A percentile compares a stretch with the other conserved stretches of the same genome.
phyloP scores from a whole-genome alignment of 2,888 invertebrate genomes.

The Eutolmus rufibarbis region DNA sequence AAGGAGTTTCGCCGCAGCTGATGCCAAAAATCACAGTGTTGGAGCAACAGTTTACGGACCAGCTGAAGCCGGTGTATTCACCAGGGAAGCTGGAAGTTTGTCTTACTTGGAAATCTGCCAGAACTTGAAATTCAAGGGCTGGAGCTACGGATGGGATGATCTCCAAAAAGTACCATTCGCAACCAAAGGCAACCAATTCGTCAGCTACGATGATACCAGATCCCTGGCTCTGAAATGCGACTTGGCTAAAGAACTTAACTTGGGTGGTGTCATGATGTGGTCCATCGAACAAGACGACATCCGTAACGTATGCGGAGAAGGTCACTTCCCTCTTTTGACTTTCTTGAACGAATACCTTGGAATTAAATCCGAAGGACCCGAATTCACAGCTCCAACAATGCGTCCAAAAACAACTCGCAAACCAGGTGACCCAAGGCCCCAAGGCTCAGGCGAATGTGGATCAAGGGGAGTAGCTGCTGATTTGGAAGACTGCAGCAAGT shows the following conservation, averaged over 20 bases:
- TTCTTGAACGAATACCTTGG: slow-evolving; percentile 13
- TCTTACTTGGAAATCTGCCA: slow-evolving; percentile 67
- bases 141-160: slow-evolving; percentile 55
- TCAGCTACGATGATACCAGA: slow-evolving; percentile 60
- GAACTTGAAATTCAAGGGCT: slow-evolving; percentile 54
- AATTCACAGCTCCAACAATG: not conserved
- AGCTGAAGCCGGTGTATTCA: slow-evolving; percentile 65
- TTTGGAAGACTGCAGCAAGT: not conserved
- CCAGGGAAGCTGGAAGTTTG: slow-evolving; percentile 63
- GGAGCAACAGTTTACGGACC: slow-evolving; percentile 63
- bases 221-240: slow-evolving; percentile 59
- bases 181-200: slow-evolving; percentile 58
- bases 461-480: not conserved
- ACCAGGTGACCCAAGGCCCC: not conserved
- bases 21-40: slow-evolving; percentile 57
- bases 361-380: not conserved
- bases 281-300: slow-evolving; percentile 69
- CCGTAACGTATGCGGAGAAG: slow-evolving; percentile 6
- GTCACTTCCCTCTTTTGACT: slow-evolving; percentile 21
- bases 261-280: slow-evolving; percentile 70
- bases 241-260: slow-evolving; percentile 54
- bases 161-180: slow-evolving; percentile 59
- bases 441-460: not conserved
- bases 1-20: slow-evolving; percentile 59
- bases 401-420: not conserved